Evolutionary conservation across 2,888 invertebrate species (phyloP).

Genomic region (Eutolmus rufibarbis): DNA sequence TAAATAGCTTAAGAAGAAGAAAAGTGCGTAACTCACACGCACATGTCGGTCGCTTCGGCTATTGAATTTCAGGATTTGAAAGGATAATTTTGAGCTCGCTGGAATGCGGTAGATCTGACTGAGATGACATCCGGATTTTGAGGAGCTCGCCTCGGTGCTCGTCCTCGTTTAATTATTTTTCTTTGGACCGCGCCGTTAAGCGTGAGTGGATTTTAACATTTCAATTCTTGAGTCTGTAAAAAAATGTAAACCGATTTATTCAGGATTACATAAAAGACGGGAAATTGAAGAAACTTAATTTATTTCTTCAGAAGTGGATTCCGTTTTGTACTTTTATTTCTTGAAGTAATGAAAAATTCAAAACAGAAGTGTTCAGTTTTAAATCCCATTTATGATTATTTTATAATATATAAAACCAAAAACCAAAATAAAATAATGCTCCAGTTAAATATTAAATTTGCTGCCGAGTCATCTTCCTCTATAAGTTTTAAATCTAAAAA

Average conservation of each 20-base stretch:
- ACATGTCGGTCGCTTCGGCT: constrained; percentile 24
- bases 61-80: constrained; percentile 27
- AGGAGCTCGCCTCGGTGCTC: not conserved
- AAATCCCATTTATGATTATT: not conserved
- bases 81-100: not conserved
- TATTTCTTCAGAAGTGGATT: not conserved
- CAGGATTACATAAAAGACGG: not conserved
- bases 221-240: not conserved
- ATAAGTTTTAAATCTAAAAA: too few relatives aligned
- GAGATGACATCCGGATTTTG: constrained; percentile 25
- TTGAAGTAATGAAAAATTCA: not conserved
- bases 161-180: not conserved
- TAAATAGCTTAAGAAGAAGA: not conserved
- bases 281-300: not conserved
- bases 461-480: too few relatives aligned
- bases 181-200: not conserved
- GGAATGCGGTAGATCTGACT: constrained; percentile 23
- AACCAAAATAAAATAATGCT: too few relatives aligned
- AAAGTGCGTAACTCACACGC: constrained; percentile 32
- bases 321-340: not conserved
- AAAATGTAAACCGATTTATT: not conserved
- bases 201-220: not conserved
- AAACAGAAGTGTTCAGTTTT: not conserved
- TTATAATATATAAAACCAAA: not conserved
- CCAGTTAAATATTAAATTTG: too few relatives aligned